A percentile compares a stretch with the other conserved stretches of the same genome.
Conservation (phyloP, 2,888 invertebrate species). For the Dryomyza anilis region DNA sequence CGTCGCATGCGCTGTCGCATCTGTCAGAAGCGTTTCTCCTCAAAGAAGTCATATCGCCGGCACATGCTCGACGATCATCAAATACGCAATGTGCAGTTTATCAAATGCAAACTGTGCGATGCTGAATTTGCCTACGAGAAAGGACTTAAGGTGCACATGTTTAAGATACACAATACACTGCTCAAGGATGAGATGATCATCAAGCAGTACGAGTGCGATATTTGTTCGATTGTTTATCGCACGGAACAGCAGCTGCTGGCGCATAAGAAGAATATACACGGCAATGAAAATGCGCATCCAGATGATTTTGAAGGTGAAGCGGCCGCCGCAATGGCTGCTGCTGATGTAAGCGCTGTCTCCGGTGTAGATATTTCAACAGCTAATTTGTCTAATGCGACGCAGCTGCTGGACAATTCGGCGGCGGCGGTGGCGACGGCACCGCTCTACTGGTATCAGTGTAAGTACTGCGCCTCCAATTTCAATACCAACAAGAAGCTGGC, state of each 20-base stretch:
- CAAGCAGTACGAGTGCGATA: slow-evolving; percentile 59
- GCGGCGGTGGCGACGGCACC: slow-evolving; percentile 30
- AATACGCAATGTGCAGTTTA: slow-evolving; percentile 59
- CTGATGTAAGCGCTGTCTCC: slow-evolving; percentile 27
- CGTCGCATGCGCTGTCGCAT: slow-evolving; percentile 60
- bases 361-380: slow-evolving; percentile 38
- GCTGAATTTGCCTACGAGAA: slow-evolving; percentile 62
- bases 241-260: slow-evolving; percentile 54
- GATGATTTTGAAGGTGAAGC: slow-evolving; percentile 30
- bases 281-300: slow-evolving; percentile 38
- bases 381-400: slow-evolving; percentile 25
- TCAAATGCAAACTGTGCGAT: slow-evolving; percentile 59
- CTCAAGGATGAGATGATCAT: slow-evolving; percentile 56
- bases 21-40: slow-evolving; percentile 60
- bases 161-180: slow-evolving; percentile 57
- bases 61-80: slow-evolving; percentile 61
- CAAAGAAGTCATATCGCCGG: slow-evolving; percentile 59
- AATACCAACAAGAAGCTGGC: slow-evolving; percentile 61
- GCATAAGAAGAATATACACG: slow-evolving; percentile 57
- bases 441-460: slow-evolving; percentile 60
- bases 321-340: slow-evolving; percentile 5
- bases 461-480: slow-evolving; percentile 61
- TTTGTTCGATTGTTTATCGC: slow-evolving; percentile 59
- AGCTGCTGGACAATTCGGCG: slow-evolving; percentile 13
- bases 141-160: slow-evolving; percentile 60